Conservation (phyloP, 2,797 vertebrate genomes). For the Oreonectes daqikongensis region DNA sequence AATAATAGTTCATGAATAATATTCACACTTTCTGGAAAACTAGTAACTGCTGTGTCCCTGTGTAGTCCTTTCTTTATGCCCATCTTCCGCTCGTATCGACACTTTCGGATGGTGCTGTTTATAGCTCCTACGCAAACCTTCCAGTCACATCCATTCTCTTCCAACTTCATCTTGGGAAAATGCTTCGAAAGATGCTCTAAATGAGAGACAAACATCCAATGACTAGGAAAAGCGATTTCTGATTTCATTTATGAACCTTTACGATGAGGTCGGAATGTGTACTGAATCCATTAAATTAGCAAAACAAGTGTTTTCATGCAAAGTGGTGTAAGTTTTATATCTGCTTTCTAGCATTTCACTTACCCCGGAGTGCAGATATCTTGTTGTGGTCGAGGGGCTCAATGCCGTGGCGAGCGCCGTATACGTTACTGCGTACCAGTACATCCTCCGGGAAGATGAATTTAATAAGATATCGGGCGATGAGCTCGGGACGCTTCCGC, state of each 20-base stretch:
- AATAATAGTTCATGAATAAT: too few relatives aligned
- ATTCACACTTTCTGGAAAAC: too few relatives aligned
- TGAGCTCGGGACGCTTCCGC: conserved; percentile 70
- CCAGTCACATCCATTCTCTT: conserved; percentile 76
- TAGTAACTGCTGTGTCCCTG: too few relatives aligned
- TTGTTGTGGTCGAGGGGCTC: conserved; percentile 75
- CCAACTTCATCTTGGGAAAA: conserved; percentile 73
- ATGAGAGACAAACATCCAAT: conserved; percentile 5
- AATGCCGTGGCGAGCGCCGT: conserved; percentile 58
- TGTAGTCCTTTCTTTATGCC: conserved; percentile 48
- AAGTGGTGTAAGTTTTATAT: background rate
- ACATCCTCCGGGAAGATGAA: conserved; percentile 75
- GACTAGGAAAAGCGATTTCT: background rate
- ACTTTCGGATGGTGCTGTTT: conserved; percentile 74
- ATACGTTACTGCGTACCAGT: conserved; percentile 65
- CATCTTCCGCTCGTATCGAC: conserved; percentile 67
- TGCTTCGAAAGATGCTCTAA: conserved; percentile 79
- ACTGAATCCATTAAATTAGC: too few relatives aligned
- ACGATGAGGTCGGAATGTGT: too few relatives aligned
- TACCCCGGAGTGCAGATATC: conserved; percentile 79
- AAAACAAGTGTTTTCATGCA: too few relatives aligned
- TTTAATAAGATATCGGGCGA: conserved; percentile 74
- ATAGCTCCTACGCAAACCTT: conserved; percentile 79
- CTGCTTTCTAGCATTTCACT: background rate
- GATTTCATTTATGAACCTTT: background rate